Evolutionary conservation across 2,888 invertebrate genomes (phyloP).

Genomic region (Heteromurus nitidus): DNA sequence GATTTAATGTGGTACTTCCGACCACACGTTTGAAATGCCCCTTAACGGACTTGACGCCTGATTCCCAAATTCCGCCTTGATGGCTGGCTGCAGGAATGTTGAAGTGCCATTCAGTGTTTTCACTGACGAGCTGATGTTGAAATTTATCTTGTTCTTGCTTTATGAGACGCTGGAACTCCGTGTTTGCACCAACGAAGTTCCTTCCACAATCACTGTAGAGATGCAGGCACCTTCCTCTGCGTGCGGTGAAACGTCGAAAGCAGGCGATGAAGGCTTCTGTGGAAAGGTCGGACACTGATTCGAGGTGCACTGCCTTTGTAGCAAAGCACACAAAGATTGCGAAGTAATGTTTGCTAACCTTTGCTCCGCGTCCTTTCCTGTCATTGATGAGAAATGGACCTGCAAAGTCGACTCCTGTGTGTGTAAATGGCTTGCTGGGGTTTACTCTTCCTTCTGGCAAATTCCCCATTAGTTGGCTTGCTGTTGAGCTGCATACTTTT

Average conservation of each 20-base stretch:
- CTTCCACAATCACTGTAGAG: constrained; percentile 65
- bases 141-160: background rate
- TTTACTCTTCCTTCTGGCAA: constrained; percentile 72
- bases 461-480: constrained; percentile 73
- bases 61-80: constrained; percentile 75
- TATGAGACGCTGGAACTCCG: background rate
- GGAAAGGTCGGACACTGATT: constrained; percentile 42
- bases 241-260: constrained; percentile 26
- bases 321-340: constrained; percentile 15
- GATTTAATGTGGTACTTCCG: constrained; percentile 72
- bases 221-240: background rate
- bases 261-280: constrained; percentile 49
- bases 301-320: constrained; percentile 60
- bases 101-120: constrained; percentile 74
- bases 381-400: background rate
- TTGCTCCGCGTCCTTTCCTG: background rate
- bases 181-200: constrained; percentile 59
- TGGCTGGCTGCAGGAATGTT: constrained; percentile 74
- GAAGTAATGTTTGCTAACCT: background rate
- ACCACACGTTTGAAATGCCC: constrained; percentile 74
- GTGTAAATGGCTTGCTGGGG: constrained; percentile 70
- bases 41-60: constrained; percentile 74
- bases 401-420: constrained; percentile 64
- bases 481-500: constrained; percentile 60
- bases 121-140: constrained; percentile 3